Evolutionary conservation across 30 jellyfish, hydroid and myxozoan genomes (phyloP).

Genomic region (Aurelia aurita): DNA sequence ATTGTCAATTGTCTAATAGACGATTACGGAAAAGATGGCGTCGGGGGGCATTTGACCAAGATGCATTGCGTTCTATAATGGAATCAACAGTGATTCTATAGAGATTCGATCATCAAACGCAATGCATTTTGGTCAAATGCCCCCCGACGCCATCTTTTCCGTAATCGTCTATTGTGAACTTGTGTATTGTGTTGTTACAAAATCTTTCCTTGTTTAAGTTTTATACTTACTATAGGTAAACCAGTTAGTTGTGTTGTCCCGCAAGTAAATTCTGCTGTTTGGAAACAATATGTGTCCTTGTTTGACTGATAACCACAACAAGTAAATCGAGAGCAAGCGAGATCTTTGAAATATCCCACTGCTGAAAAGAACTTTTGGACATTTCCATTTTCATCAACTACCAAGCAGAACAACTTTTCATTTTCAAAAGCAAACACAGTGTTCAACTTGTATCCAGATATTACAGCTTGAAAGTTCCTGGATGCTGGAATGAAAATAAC

Average conservation of each 20-base stretch:
- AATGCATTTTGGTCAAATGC: too few species aligned
- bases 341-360: neutral
- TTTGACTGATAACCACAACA: slow-evolving; percentile 23
- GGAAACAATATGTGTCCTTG: slow-evolving; percentile 26
- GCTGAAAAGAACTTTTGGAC: neutral
- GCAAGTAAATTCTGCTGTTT: neutral
- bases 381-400: slow-evolving; percentile 12
- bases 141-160: too few species aligned
- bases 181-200: too few species aligned
- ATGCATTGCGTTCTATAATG: too few species aligned
- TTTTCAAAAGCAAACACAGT: neutral
- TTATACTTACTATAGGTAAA: too few species aligned
- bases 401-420: slow-evolving; percentile 20
- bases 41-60: too few species aligned
- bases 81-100: too few species aligned
- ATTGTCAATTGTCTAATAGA: too few species aligned
- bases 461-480: neutral
- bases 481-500: neutral
- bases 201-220: too few species aligned
- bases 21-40: too few species aligned
- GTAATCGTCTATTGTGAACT: too few species aligned
- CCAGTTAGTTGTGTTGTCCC: neutral
- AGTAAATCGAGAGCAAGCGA: neutral
- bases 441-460: slow-evolving; percentile 3
- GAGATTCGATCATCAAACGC: too few species aligned